Evolutionary conservation across 2,888 invertebrate species (phyloP).

Genomic region (Anthoptus insignis): DNA sequence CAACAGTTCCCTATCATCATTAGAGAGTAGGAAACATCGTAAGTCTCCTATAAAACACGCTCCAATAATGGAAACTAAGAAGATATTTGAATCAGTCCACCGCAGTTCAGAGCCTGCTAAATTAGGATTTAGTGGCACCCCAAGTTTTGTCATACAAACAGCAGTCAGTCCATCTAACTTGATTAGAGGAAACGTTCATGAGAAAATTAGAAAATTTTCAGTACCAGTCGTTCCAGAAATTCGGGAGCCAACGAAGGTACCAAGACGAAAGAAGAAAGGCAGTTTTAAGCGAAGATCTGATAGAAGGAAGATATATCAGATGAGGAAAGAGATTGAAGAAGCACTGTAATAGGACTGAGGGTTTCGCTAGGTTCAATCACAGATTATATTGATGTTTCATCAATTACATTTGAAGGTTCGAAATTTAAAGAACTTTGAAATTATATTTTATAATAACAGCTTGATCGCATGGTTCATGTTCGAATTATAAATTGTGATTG

Average conservation of each 20-base stretch:
- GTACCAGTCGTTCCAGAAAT: slow-evolving; percentile 62
- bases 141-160: slow-evolving; percentile 7
- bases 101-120: neutral
- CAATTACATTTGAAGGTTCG: too few relatives aligned
- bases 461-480: slow-evolving; percentile 16
- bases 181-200: slow-evolving; percentile 73
- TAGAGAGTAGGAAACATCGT: slow-evolving; percentile 34
- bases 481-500: neutral
- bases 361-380: too few relatives aligned
- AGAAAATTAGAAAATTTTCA: slow-evolving; percentile 79
- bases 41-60: slow-evolving; percentile 27
- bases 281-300: slow-evolving; percentile 72
- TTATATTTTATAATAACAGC: neutral
- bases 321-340: slow-evolving; percentile 79
- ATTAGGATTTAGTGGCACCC: neutral
- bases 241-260: slow-evolving; percentile 63
- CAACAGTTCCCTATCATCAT: slow-evolving; percentile 71
- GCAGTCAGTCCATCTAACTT: slow-evolving; percentile 52
- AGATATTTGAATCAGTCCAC: slow-evolving; percentile 64
- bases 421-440: too few relatives aligned
- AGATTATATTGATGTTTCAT: too few relatives aligned
- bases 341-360: slow-evolving; percentile 57
- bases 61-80: slow-evolving; percentile 68
- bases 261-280: slow-evolving; percentile 66
- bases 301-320: slow-evolving; percentile 68